Evolutionary conservation across 2,888 invertebrate genomes (phyloP), one percentile per base, ranked within the genome.

Genomic region (Volucella inanis): DNA sequence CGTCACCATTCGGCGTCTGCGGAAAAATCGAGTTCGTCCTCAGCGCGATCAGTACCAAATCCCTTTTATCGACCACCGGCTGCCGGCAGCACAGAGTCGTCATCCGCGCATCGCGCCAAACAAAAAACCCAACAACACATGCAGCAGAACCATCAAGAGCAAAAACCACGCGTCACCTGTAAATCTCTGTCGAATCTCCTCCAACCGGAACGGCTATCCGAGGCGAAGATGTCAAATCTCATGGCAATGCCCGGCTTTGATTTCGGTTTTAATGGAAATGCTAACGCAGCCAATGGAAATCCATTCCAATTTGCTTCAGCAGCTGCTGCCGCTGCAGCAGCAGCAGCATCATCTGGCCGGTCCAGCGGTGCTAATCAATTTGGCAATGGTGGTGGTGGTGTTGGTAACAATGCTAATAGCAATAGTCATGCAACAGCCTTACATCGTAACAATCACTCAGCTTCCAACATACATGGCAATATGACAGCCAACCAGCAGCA

Each of bases 161-260:
- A 93, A 87, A 93, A 94, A 81, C 94, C 94, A 50, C 92, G 94
- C 87, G 94, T 94, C 78, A 94, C 94, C 89, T 94, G 94, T 82
- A 94, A 94, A 90, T 94, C 94, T 31, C 92, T 95, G 87, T 94
- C 94, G 87, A 94, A 94, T 90, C 91, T 94, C 83, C 89, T 94
- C 89, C 93, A 94, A 88, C 94, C 94, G n/a, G 92, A 92, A 85
- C 89, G 88, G 49, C 57, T 88, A 39, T 64, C 77, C 91, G 92
- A 88, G 92, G 93, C 88, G 91, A 93, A 89, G 93, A 93, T 88
- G 87, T 88, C 88, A 8, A 88, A 88, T 76, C 81, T 89, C 12
- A 88, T 88, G 88, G 87, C 88, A 52, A 88, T 88, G 93, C 93
- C 49, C 15, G 88, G 88, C 8, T 89, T 88, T 72, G 88, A 89